Base-by-base conservation (phyloP, 2,888 invertebrate genomes). In the Prosopocoilus inquinatus region DNA sequence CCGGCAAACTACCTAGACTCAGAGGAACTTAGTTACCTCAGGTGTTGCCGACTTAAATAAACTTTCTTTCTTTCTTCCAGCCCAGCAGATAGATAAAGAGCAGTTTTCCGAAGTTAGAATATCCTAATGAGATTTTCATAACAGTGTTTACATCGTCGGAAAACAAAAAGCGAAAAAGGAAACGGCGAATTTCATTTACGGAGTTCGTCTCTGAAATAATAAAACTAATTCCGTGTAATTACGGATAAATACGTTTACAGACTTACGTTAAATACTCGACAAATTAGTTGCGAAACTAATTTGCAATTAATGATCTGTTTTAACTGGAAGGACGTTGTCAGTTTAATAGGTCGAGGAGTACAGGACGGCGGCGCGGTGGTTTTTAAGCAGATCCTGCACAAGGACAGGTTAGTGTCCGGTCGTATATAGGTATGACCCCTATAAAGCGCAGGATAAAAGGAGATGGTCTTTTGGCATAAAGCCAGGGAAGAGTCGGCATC, bases 1-100 rank as follows among this genome's bases (percentile, higher is more conserved):
- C 70, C 70, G 72, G 64, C 58, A 69, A 72, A 73, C 68, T 71
- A 64, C 60, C 64, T 61, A 68, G 68, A 70, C 69, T 70, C 68
- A 51, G 57, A 61, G 65, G 66, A 69, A 64, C 64, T 67, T 68
- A 71, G 70, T 70, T 70, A 67, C 67, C 69, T 65, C 65, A 68
- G 69, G 69, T 70, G 68, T 63, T 67, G 66, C 64, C 62, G 66
- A 67, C 64, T 69, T 65, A 63, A 68, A 69, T 49, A 49, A 49
- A 49, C 39, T 49, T 49, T 16, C 38, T 32, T 39, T 39, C 39
- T 28, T 38, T 48, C 39, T 28, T 38, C 38, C 11, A 28, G 39
- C 13, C 28, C 38, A 38, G 41, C 28, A 11, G 39, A 38, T 20
- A 28, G 12, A 32, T 12, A 47, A 47, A 47, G 47, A 9, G 16